Conservation (phyloP, 2,888 invertebrate species). For the Cancer borealis region DNA sequence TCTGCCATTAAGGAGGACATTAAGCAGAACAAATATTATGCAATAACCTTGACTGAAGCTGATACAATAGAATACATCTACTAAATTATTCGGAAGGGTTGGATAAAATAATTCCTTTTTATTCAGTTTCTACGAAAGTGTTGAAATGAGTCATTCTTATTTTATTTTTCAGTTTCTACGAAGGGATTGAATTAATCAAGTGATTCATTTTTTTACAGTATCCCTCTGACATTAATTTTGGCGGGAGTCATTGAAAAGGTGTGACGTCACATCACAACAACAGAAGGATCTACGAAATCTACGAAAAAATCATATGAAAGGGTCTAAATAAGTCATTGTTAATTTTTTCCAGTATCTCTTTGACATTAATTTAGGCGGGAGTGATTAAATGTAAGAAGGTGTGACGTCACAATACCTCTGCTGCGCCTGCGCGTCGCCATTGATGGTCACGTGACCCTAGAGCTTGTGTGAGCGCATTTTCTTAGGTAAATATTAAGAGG, state of each 20-base stretch:
- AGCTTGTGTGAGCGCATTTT: conserved; percentile 77
- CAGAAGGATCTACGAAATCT: too few relatives aligned
- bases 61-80: too few relatives aligned
- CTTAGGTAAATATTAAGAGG: conserved; percentile 74
- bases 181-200: neutral
- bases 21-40: too few relatives aligned
- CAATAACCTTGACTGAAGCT: too few relatives aligned
- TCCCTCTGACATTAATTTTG: conserved; percentile 28
- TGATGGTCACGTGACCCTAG: conserved; percentile 76
- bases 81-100: too few relatives aligned
- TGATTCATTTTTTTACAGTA: neutral
- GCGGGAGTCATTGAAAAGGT: conserved; percentile 34
- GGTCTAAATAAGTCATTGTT: too few relatives aligned
- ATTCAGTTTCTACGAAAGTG: neutral
- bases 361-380: conserved; percentile 33
- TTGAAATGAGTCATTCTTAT: neutral
- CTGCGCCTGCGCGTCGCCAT: conserved; percentile 71
- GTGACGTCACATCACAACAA: conserved; percentile 58
- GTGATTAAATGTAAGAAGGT: neutral
- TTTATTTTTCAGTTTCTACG: neutral
- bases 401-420: conserved; percentile 59
- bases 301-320: too few relatives aligned
- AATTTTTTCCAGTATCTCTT: neutral
- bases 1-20: neutral
- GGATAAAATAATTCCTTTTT: too few relatives aligned